Base-by-base conservation (phyloP, 2,797 vertebrate genomes). In the Schizopygopsis malacanthus region DNA sequence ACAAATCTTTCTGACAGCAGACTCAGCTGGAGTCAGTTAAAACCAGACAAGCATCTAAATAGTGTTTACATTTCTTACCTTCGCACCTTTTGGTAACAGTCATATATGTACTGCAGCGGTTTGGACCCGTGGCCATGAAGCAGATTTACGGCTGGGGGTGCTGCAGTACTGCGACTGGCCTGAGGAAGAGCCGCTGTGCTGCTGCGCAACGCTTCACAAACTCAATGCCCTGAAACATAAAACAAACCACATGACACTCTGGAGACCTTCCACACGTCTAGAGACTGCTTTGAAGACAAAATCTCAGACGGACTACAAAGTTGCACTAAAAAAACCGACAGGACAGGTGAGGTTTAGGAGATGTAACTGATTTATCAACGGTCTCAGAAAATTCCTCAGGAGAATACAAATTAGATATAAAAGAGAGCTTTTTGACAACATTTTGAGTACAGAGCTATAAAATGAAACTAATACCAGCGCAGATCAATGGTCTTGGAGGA, bases 101-200 rank as follows among this genome's bases (percentile, higher is more conserved):
- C 93, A 95, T 95, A 95, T 95, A 79, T 56, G 91, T 85, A 87
- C 89, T 92, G 90, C 91, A 93, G 89, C 88, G 89, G 82, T 90
- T 91, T 87, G 90, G 91, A 79, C 90, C 91, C 88, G 91, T 90
- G 91, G 93, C 92, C 93, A 94, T 94, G 84, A 91, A 92, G 85
- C 86, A 84, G 71, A 15, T 81, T n/a, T 71, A 67, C 33, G 11
- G 52, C 33, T 67, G 33, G 70, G 45, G 61, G 70, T 47, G 28
- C 41, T 86, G 89, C 86, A 88, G 86, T 90, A 78, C 83, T 76
- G 41, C 0, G 71, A 22, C 2, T 2, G 22, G 22, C 90, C 90
- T 91, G 73, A 25, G 37, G 92, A 89, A 6, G 89, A 85, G 88
- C 77, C 86, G 83, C 91, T 89, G 88, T 82, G 89, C 86, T 85